phyloP scores from a whole-genome alignment of 2,888 invertebrate genomes.

The Podabrus alpinus region DNA sequence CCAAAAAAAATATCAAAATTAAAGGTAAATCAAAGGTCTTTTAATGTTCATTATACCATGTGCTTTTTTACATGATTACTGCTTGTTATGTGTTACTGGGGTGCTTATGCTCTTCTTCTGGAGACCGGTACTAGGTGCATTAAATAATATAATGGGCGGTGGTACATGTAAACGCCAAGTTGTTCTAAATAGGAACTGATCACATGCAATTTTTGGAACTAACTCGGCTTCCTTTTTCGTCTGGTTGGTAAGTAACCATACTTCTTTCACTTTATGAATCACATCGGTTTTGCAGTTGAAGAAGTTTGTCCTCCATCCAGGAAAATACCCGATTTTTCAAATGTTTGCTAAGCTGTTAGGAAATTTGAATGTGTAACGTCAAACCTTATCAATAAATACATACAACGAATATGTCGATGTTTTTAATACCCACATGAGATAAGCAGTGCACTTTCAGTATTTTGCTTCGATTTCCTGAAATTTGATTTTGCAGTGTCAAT shows the following conservation, averaged over 20 bases:
- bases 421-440: not conserved
- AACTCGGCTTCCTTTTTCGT: not conserved
- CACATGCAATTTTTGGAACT: no score
- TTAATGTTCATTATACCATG: not conserved
- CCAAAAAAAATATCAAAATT: not conserved
- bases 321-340: not conserved
- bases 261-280: no score
- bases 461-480: no score
- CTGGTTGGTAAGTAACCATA: no score
- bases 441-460: no score
- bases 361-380: no score
- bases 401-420: not conserved
- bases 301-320: not conserved
- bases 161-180: not conserved
- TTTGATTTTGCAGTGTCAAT: no score
- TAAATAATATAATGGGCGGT: not conserved
- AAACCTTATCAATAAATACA: no score
- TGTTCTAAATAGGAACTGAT: no score
- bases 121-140: not conserved
- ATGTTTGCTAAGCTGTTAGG: not conserved
- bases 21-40: not conserved
- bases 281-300: not conserved
- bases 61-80: not conserved
- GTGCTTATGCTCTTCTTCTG: not conserved
- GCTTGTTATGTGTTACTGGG: not conserved